Evolutionary conservation across 2,113 vertebrate species (phyloP).

Genomic region (Alectura lathami): DNA sequence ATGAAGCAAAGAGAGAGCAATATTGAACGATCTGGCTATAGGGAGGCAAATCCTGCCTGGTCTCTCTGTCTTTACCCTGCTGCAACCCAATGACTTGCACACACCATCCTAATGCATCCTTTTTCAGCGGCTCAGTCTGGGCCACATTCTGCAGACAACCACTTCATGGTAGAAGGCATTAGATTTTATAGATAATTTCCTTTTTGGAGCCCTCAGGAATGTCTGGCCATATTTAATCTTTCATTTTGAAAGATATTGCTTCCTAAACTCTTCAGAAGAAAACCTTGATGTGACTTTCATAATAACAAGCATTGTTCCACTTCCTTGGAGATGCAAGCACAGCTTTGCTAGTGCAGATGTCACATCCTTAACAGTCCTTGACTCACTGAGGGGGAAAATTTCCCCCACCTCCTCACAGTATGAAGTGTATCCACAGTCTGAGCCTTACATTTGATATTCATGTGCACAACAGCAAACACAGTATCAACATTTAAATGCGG

Average conservation of each 20-base stretch:
- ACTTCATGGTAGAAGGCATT: not conserved
- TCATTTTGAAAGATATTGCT: not conserved
- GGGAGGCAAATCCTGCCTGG: not conserved
- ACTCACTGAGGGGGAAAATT: not conserved
- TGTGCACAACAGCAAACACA: not conserved
- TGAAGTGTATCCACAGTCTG: not conserved
- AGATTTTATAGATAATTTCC: not conserved
- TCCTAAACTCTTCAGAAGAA: not conserved
- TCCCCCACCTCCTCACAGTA: not conserved
- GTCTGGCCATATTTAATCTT: not conserved
- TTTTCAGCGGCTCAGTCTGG: not conserved
- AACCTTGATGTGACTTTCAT: not conserved
- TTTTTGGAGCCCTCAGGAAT: not conserved
- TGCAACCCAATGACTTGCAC: not conserved
- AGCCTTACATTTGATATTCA: not conserved
- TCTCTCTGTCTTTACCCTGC: not conserved
- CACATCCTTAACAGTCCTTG: not conserved
- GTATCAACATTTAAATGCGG: not conserved
- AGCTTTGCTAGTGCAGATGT: not conserved
- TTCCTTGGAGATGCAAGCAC: not conserved
- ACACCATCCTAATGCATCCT: not conserved
- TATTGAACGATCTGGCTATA: not conserved
- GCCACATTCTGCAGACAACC: not conserved
- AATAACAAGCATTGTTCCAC: not conserved
- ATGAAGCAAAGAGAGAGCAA: not conserved